These are phyloP conservation scores for Epinephelus fuscoguttatus DNA, from an alignment of 2,113 vertebrate genomes.

Conservation along the genomic window DNA sequence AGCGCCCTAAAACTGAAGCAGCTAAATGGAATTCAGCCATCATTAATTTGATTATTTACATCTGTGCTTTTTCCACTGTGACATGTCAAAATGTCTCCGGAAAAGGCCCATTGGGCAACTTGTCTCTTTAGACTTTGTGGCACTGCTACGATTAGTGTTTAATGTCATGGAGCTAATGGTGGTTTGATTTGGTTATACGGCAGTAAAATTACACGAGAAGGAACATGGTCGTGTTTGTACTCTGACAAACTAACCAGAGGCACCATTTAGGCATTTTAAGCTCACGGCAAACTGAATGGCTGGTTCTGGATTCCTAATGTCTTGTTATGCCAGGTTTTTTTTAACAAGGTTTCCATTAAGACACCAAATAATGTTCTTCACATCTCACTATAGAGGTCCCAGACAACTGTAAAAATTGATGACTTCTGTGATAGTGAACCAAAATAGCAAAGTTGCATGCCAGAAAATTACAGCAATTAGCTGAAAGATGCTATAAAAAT, in stretches of 20 bases:
- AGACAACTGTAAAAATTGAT: neutral
- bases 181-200: neutral
- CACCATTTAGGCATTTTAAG: neutral
- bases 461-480: neutral
- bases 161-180: neutral
- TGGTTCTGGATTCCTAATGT: neutral
- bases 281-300: neutral
- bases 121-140: neutral
- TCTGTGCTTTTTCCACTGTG: neutral
- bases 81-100: neutral
- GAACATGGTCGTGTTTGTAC: neutral
- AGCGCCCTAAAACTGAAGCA: neutral
- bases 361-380: neutral
- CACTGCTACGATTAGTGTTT: neutral
- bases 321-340: neutral
- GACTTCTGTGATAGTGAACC: neutral
- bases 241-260: slow-evolving; percentile 1
- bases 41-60: neutral
- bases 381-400: neutral
- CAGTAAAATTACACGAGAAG: neutral
- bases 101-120: neutral
- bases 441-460: neutral
- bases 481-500: neutral
- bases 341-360: neutral
- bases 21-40: neutral